phyloP scores from a whole-genome alignment of 2,797 vertebrate species.

The Falco naumanni region DNA sequence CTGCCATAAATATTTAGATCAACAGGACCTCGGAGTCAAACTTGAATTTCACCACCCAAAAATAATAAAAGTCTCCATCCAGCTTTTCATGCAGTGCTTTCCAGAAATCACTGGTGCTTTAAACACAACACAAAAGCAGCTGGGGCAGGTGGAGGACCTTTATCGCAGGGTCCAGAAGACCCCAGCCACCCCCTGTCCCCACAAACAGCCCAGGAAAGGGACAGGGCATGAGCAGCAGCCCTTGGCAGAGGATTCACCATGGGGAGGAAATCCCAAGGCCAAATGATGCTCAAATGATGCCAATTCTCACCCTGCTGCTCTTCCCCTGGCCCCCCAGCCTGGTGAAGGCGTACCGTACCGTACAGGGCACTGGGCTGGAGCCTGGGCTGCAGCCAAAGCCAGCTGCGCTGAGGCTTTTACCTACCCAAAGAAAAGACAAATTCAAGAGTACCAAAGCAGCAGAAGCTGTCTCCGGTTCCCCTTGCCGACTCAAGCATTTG shows the following conservation, averaged over 20 bases:
- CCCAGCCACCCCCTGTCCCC: not conserved
- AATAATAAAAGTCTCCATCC: not conserved
- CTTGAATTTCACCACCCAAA: not conserved
- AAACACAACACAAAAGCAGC: not conserved
- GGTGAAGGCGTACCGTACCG: accelerated
- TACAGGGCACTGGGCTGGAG: not conserved
- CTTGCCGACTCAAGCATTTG: not conserved
- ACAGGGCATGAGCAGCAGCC: not conserved
- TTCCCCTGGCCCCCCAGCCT: no score
- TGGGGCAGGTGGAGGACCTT: not conserved
- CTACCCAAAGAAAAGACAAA: not conserved
- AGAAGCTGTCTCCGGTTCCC: not conserved
- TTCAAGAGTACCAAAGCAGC: not conserved
- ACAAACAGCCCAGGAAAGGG: not conserved
- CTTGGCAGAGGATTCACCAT: not conserved
- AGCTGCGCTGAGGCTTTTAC: not conserved
- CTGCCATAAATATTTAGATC: not conserved
- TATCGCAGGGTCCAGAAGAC: not conserved
- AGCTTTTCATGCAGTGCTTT: not conserved
- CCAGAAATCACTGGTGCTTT: not conserved
- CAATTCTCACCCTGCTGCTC: not conserved
- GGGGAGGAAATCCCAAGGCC: not conserved
- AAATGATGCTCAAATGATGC: accelerated
- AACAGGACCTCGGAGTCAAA: not conserved
- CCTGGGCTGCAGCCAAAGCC: not conserved